Percentiles rank a stretch among this genome's conserved stretches.
Conservation (phyloP, 2,113 vertebrate species). For the Lichenostomus cassidix region DNA sequence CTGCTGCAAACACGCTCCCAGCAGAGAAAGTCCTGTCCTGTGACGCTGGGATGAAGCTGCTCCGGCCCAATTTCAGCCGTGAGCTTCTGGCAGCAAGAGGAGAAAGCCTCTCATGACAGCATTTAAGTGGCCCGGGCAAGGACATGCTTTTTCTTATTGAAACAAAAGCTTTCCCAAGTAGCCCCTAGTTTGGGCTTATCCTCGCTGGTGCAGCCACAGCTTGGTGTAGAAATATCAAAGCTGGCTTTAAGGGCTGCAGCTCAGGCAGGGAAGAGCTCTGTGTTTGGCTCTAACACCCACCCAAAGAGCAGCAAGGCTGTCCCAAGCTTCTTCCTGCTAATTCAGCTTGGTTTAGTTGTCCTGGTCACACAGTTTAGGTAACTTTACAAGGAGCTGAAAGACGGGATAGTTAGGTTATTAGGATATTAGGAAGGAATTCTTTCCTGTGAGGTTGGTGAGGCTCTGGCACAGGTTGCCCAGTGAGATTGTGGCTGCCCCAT, state of each 20-base stretch:
- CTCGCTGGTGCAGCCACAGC: neutral
- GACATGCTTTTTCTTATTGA: neutral
- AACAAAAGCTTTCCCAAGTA: neutral
- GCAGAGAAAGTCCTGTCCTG: neutral
- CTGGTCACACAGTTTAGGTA: neutral
- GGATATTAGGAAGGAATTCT: neutral
- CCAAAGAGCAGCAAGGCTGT: neutral
- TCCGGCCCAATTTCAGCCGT: accelerated
- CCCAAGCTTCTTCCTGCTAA: neutral
- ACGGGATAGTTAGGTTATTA: neutral
- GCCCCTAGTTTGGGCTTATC: neutral
- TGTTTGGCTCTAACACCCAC: neutral
- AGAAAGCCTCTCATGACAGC: neutral
- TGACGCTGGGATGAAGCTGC: accelerated
- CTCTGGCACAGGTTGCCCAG: neutral
- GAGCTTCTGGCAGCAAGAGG: neutral
- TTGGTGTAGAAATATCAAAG: neutral
- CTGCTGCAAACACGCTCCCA: neutral
- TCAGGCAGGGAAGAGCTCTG: accelerated
- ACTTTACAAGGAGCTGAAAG: neutral
- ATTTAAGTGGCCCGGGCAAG: accelerated
- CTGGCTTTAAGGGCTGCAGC: neutral
- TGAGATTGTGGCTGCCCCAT: neutral
- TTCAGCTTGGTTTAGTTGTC: neutral
- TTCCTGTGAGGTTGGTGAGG: neutral